These are phyloP conservation scores for Drosophila parthenogenetica DNA, from an alignment of 2,888 invertebrate genomes.

Conservation along the genomic window DNA sequence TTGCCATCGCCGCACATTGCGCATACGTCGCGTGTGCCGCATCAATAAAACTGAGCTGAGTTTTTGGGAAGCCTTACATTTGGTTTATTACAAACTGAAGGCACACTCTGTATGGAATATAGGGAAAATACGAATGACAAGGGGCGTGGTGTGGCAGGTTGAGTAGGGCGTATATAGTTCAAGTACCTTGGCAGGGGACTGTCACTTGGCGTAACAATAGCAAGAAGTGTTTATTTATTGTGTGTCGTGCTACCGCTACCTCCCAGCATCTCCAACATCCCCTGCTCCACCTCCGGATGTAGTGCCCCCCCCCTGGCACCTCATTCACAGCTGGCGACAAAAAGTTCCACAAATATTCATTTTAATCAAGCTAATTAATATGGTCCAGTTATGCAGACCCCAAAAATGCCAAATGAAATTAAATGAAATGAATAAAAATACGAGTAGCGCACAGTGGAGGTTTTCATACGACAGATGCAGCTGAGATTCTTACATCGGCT, in stretches of 20 bases:
- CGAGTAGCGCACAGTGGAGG: conserved; percentile 1
- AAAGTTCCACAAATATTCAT: conserved; percentile 70
- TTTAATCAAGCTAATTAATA: conserved; percentile 80
- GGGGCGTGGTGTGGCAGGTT: background rate
- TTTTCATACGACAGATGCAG: background rate
- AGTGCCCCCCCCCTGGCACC: background rate
- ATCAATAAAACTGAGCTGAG: conserved; percentile 70
- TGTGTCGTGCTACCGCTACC: conserved; percentile 24
- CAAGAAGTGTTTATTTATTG: conserved; percentile 75
- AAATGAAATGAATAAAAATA: conserved; percentile 37
- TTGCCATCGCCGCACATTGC: conserved; percentile 51
- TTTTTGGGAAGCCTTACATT: conserved; percentile 65
- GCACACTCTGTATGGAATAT: background rate
- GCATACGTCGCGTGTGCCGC: conserved; percentile 64
- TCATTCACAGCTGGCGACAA: conserved; percentile 46
- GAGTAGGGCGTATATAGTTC: conserved; percentile 10
- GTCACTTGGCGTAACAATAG: conserved; percentile 58
- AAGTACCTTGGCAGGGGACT: conserved; percentile 54
- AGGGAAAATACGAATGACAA: too few relatives aligned
- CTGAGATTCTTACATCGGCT: too few relatives aligned
- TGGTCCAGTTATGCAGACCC: conserved; percentile 63
- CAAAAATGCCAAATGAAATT: conserved; percentile 36
- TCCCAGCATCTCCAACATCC: background rate
- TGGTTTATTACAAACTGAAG: conserved; percentile 61
- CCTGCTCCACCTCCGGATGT: background rate